phyloP scores from a whole-genome alignment of 2,797 vertebrate species.

The Alouatta caraya region DNA sequence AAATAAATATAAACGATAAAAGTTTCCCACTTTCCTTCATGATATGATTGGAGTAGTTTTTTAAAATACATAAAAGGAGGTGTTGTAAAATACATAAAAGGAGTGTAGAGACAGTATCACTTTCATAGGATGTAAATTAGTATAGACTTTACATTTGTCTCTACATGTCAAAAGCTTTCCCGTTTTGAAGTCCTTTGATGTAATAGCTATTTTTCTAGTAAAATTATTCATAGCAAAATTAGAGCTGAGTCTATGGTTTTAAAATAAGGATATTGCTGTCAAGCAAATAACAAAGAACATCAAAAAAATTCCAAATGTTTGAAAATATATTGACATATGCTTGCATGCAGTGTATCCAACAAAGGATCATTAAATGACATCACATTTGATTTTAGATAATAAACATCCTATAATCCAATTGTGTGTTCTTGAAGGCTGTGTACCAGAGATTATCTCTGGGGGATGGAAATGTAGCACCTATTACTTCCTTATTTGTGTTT shows the following conservation, averaged over 20 bases:
- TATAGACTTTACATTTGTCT: not conserved
- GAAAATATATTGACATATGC: not conserved
- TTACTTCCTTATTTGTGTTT: not conserved
- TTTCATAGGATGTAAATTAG: not conserved
- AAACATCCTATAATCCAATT: not conserved
- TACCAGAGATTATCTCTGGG: not conserved
- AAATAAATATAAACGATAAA: not conserved
- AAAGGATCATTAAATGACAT: not conserved
- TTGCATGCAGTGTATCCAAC: not conserved
- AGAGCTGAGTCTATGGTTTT: not conserved
- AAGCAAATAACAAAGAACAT: not conserved
- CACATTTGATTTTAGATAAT: not conserved
- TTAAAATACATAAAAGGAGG: not conserved
- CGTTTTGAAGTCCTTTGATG: not conserved
- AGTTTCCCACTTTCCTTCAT: not conserved
- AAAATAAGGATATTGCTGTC: not conserved
- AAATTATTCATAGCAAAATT: not conserved
- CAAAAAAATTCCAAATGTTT: not conserved
- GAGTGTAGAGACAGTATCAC: accelerated
- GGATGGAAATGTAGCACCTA: not conserved
- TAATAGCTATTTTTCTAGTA: not conserved
- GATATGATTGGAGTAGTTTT: not conserved
- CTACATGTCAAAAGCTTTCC: not conserved
- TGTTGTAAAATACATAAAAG: not conserved
- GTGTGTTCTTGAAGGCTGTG: not conserved